A percentile compares a stretch with the other conserved stretches of the same genome.
Conservation (phyloP, 2,888 invertebrate species). For the Atethmia centrago region DNA sequence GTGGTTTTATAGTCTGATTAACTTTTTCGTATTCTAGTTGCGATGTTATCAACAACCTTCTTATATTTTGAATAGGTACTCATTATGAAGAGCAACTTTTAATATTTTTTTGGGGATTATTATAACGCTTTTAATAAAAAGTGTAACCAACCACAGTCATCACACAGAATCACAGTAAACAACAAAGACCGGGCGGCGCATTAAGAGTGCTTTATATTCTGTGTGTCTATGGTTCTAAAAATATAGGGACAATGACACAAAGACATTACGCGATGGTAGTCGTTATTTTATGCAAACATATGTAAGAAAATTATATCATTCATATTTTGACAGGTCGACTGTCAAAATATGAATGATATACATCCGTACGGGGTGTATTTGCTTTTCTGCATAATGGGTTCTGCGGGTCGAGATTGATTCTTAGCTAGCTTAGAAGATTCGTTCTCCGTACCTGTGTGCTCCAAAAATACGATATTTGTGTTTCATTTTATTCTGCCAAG, state of each 20-base stretch:
- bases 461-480: background rate
- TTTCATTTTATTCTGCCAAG: conserved; percentile 3
- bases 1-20: background rate
- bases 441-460: background rate
- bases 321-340: conserved; percentile 23
- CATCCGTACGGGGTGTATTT: background rate
- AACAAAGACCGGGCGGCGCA: conserved; percentile 63
- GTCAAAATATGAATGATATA: no score
- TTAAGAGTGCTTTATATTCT: conserved; percentile 68
- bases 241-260: conserved; percentile 58
- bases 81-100: conserved; percentile 10
- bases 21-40: background rate
- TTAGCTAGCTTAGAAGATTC: no score
- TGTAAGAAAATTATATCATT: conserved; percentile 35
- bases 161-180: conserved; percentile 46
- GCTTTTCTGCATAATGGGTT: background rate
- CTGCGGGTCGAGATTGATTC: background rate
- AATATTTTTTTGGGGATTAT: conserved; percentile 15
- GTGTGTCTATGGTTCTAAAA: conserved; percentile 55
- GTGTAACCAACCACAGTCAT: conserved; percentile 49
- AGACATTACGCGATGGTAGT: conserved; percentile 41
- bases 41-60: conserved; percentile 27
- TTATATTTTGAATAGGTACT: conserved; percentile 16
- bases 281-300: conserved; percentile 27
- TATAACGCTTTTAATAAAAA: conserved; percentile 20